Evolutionary conservation across 2,797 vertebrate genomes (phyloP), one percentile per base, ranked within the genome.

Genomic region (Loriculus beryllinus): DNA sequence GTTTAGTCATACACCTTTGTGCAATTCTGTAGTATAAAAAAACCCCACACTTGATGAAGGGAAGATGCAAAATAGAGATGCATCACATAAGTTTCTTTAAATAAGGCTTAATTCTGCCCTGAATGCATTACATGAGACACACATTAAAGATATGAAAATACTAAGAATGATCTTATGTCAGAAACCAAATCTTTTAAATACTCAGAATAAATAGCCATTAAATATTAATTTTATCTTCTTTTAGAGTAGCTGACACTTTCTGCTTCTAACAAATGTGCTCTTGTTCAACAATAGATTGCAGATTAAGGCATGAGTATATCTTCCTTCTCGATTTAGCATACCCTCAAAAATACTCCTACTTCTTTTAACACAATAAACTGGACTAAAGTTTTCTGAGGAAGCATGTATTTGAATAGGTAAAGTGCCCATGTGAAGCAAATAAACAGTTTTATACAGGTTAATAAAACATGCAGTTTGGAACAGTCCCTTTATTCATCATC

Each of bases 201-300:
- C 28, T 52, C 19, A 79, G 79, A 87, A 64, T 94, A 91, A 93
- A 88, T 65, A 91, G 47, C 31, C 42, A 86, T 42, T 82, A 87
- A 82, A 47, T 86, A 90, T 33, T 18, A 63, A 42, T 20, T 84
- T 60, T 68, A 56, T 12, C 14, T 54, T 31, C 31, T 70, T 92
- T 76, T 33, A 89, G 39, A 93, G 33, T 57, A 84, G 77, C n/a
- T 35, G 6, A 82, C 9, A 70, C 42, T 71, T 78, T 40, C 78
- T 75, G 15, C 42, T 85, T 78, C 49, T 76, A 91, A 63, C 14
- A 56, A 23, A 47, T 45, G 9, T 14, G 69, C 6, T 75, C 62
- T 81, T 54, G 26, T 56, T 75, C 23, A 49, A 86, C 78, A 43
- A 82, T 11, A 82, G 82, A 63, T 0, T 64, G 54, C 26, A 79